Evolutionary conservation across 2,888 invertebrate species (phyloP).

Genomic region (Aspidiotus rigidus): DNA sequence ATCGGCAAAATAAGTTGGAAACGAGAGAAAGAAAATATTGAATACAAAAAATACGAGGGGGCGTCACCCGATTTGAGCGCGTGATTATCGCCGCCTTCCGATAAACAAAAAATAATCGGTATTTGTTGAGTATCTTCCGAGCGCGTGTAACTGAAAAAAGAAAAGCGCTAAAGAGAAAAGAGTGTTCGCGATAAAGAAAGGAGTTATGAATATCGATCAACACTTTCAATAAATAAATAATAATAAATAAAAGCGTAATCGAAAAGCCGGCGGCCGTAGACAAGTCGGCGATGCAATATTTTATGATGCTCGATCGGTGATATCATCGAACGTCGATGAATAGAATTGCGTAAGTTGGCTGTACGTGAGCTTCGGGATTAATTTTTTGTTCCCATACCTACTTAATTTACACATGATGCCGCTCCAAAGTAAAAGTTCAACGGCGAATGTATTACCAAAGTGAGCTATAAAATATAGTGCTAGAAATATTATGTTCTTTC

Average conservation of each 20-base stretch:
- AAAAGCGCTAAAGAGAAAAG: too few species aligned
- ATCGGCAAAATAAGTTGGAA: neutral
- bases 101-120: neutral
- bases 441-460: too few species aligned
- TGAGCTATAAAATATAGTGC: too few species aligned
- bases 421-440: too few species aligned
- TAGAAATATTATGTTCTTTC: too few species aligned
- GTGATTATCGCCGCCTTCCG: constrained; percentile 2
- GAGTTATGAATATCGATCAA: constrained; percentile 2
- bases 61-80: neutral
- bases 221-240: constrained; percentile 2
- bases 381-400: too few species aligned
- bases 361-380: too few species aligned
- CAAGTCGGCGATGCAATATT: neutral
- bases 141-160: too few species aligned
- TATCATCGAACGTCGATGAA: neutral
- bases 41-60: neutral
- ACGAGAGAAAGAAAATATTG: neutral
- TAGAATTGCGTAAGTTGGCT: neutral
- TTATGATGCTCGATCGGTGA: neutral
- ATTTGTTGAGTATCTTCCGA: too few species aligned
- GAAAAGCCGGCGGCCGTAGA: neutral
- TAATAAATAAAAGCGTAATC: constrained; percentile 2
- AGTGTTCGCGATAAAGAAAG: too few species aligned
- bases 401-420: too few species aligned